These are phyloP conservation scores for Mythimna vitellina DNA, from an alignment of 2,888 invertebrate species.

Conservation along the genomic window DNA sequence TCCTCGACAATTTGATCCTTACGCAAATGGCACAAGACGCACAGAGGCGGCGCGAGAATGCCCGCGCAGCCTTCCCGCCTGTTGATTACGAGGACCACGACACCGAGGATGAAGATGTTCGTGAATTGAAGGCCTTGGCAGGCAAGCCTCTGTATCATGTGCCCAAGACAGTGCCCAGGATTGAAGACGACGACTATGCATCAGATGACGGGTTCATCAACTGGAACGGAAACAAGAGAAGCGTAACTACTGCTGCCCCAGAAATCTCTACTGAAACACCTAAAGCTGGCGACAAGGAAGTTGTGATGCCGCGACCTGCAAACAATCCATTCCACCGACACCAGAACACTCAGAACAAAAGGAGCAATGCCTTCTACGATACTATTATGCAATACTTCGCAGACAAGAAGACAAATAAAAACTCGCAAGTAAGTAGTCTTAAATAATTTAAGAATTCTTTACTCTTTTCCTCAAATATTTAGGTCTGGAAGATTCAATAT, in stretches of 20 bases:
- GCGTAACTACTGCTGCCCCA: constrained; percentile 80
- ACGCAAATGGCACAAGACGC: constrained; percentile 92
- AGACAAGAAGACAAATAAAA: constrained; percentile 85
- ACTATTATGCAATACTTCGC: constrained; percentile 88
- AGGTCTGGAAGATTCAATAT: constrained; percentile 2
- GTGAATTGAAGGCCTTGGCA: constrained; percentile 92
- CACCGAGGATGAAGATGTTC: constrained; percentile 92
- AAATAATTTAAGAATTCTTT: neutral
- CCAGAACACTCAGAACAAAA: constrained; percentile 74
- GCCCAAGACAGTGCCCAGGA: constrained; percentile 84
- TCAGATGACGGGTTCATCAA: constrained; percentile 89
- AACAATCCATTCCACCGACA: constrained; percentile 80
- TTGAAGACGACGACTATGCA: constrained; percentile 86
- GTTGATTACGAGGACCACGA: constrained; percentile 84
- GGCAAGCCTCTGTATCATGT: constrained; percentile 88
- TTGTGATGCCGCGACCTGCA: constrained; percentile 91
- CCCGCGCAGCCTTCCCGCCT: constrained; percentile 84
- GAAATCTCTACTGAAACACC: constrained; percentile 70
- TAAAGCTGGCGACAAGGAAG: constrained; percentile 88
- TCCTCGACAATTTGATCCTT: constrained; percentile 92
- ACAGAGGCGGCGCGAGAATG: constrained; percentile 86
- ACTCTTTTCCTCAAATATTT: constrained; percentile 9
- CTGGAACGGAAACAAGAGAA: constrained; percentile 89
- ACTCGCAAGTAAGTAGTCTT: constrained; percentile 90
- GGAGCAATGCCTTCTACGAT: constrained; percentile 84